These are phyloP conservation scores for Enteromius treurensis DNA, from an alignment of 2,797 vertebrate genomes.

Conservation along the genomic window DNA sequence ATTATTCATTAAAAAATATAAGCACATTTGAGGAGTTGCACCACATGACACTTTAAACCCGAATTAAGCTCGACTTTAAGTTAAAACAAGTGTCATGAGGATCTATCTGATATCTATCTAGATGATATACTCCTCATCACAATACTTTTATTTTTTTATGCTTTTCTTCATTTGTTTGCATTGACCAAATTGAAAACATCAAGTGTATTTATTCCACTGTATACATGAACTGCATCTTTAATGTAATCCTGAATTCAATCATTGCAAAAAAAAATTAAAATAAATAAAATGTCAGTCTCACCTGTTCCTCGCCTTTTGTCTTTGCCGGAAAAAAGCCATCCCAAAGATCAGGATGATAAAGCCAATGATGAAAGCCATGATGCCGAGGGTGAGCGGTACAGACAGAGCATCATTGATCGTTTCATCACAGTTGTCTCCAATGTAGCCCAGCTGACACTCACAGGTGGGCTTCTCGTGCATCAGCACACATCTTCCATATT, in stretches of 20 bases:
- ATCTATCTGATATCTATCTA: too few relatives aligned
- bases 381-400: conserved; percentile 75
- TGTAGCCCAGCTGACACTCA: conserved; percentile 80
- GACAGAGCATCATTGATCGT: conserved; percentile 68
- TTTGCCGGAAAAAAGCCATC: conserved; percentile 75
- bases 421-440: conserved; percentile 77
- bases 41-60: too few relatives aligned
- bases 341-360: conserved; percentile 72
- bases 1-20: too few relatives aligned
- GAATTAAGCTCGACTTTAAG: too few relatives aligned
- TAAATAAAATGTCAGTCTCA: conserved; percentile 56
- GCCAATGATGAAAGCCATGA: conserved; percentile 69
- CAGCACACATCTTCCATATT: conserved; percentile 73
- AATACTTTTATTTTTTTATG: neutral
- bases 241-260: neutral
- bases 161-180: neutral
- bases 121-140: neutral
- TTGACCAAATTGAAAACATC: neutral
- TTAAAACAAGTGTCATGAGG: too few relatives aligned
- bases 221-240: neutral
- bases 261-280: neutral
- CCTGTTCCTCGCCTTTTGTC: conserved; percentile 71
- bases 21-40: too few relatives aligned
- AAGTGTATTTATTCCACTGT: neutral
- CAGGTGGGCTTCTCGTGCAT: conserved; percentile 71